Conservation (phyloP, 2,797 vertebrate genomes). For the Neostethus bicornis region DNA sequence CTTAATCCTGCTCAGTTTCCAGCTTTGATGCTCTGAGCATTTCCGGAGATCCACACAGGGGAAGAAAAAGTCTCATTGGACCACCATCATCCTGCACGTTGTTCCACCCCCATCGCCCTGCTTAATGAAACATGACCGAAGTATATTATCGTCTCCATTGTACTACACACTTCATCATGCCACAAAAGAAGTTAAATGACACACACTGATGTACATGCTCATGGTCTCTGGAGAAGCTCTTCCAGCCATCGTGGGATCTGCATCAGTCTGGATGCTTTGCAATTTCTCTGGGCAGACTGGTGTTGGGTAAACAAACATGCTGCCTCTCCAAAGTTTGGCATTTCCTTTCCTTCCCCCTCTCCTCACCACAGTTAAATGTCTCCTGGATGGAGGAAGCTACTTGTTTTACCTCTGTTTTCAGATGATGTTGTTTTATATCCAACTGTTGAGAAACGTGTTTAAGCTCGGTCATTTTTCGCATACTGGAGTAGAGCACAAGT, state of each 20-base stretch:
- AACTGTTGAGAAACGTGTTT: conserved; percentile 34
- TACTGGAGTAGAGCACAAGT: conserved; percentile 18
- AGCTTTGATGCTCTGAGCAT: conserved; percentile 28
- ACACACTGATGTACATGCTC: conserved; percentile 19
- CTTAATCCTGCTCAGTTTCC: conserved; percentile 49
- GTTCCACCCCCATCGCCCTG: conserved; percentile 35
- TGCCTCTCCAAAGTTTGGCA: conserved; percentile 55
- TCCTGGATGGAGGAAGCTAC: conserved; percentile 19
- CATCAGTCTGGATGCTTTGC: conserved; percentile 50
- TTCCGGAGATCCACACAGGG: conserved; percentile 29
- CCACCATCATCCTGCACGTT: conserved; percentile 25
- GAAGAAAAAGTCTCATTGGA: conserved; percentile 43
- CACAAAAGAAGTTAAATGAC: conserved; percentile 47
- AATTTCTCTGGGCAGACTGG: conserved; percentile 24
- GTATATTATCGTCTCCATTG: conserved; percentile 50
- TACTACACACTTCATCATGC: conserved; percentile 56
- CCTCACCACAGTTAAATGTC: conserved; percentile 44
- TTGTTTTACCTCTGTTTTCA: conserved; percentile 34
- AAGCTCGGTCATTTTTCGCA: conserved; percentile 33
- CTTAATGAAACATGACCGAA: conserved; percentile 68
- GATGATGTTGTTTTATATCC: conserved; percentile 42
- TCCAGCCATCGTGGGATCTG: conserved; percentile 55
- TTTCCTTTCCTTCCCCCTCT: conserved; percentile 51
- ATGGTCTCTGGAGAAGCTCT: conserved; percentile 26
- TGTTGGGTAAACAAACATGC: conserved; percentile 70